Percentiles rank a stretch among this genome's conserved stretches.
phyloP scores from a whole-genome alignment of 2,113 vertebrate genomes.

The Daboia siamensis region DNA sequence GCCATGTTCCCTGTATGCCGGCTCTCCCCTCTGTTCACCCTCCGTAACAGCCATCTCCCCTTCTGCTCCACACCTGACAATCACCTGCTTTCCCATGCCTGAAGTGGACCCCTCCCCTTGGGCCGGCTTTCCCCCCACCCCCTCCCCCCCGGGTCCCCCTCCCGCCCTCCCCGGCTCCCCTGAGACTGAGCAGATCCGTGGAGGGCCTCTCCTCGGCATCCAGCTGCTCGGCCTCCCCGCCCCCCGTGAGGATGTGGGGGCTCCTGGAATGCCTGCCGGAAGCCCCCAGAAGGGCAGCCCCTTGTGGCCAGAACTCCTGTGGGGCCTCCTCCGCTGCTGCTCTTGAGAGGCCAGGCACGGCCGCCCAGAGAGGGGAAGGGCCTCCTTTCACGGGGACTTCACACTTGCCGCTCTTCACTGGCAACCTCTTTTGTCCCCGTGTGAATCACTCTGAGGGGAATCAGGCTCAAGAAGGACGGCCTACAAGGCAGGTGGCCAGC shows the following conservation, averaged over 20 bases:
- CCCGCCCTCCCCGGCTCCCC: neutral
- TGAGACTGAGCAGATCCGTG: neutral
- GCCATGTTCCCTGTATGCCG: neutral
- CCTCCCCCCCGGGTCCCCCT: neutral
- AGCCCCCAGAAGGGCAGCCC: neutral
- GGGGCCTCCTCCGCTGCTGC: neutral
- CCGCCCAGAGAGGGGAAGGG: neutral
- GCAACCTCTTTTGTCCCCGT: neutral
- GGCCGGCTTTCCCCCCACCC: neutral
- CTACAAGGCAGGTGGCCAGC: neutral
- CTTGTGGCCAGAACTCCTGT: neutral
- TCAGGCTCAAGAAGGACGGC: neutral
- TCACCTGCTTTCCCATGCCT: no score
- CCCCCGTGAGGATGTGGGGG: neutral
- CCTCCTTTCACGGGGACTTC: neutral
- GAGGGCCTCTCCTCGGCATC: neutral
- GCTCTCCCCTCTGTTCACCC: fast-evolving
- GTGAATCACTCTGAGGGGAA: neutral
- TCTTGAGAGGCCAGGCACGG: neutral
- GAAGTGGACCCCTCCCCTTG: neutral
- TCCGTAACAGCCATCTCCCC: neutral
- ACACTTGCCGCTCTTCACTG: neutral
- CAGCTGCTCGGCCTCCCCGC: neutral
- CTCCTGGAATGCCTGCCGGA: neutral
- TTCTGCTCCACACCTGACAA: neutral